Percentiles rank a stretch among this genome's conserved stretches.
Evolutionary conservation across 2,797 vertebrate species (phyloP).

Genomic region (Aeoliscus strigatus): DNA sequence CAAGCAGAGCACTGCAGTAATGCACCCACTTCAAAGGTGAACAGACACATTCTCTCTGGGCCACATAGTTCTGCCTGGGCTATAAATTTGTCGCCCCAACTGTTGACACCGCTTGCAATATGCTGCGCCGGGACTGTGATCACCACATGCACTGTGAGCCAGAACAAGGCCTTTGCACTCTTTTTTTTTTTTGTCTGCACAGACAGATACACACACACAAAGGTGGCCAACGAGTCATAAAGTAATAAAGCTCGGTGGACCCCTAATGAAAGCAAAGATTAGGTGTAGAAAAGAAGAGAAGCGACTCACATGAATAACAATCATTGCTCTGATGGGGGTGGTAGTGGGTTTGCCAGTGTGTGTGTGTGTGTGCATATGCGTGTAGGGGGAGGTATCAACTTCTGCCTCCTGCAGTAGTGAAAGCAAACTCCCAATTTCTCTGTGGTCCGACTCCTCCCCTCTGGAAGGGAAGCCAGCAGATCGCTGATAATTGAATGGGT

Average conservation of each 20-base stretch:
- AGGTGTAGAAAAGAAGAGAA: slow-evolving; percentile 46
- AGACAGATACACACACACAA: slow-evolving; percentile 38
- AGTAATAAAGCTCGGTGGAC: slow-evolving; percentile 68
- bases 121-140: slow-evolving; percentile 53
- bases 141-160: slow-evolving; percentile 54
- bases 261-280: slow-evolving; percentile 52
- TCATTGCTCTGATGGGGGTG: slow-evolving; percentile 42
- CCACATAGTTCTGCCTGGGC: slow-evolving; percentile 38
- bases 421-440: slow-evolving; percentile 37
- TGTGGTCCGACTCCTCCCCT: slow-evolving; percentile 44
- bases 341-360: slow-evolving; percentile 14
- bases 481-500: slow-evolving; percentile 90
- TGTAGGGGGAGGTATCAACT: slow-evolving; percentile 20
- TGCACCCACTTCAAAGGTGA: slow-evolving; percentile 41
- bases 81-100: slow-evolving; percentile 72
- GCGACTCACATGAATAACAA: slow-evolving; percentile 72
- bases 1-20: slow-evolving; percentile 31
- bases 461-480: slow-evolving; percentile 58
- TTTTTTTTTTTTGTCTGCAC: slow-evolving; percentile 27
- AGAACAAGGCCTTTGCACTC: slow-evolving; percentile 49
- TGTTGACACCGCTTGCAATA: slow-evolving; percentile 72
- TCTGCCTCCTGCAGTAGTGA: slow-evolving; percentile 47
- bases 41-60: slow-evolving; percentile 49
- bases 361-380: slow-evolving; percentile 13
- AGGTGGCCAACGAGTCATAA: slow-evolving; percentile 66